A percentile compares a stretch with the other conserved stretches of the same genome.
Evolutionary conservation across 2,113 vertebrate species (phyloP).

Genomic region (Panthera uncia): DNA sequence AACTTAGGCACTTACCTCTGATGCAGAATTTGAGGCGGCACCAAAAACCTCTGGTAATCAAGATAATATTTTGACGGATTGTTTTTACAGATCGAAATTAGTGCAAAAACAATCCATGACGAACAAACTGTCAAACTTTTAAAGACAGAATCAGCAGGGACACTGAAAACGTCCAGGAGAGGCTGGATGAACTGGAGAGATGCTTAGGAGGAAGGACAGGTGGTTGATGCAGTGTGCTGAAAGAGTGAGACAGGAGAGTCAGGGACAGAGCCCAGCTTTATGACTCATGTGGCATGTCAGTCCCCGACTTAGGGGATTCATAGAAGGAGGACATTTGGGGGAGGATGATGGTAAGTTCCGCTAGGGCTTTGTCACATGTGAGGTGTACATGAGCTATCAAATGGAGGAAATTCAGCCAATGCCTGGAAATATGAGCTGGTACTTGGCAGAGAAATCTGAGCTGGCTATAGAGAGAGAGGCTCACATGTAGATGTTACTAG

Average conservation of each 20-base stretch:
- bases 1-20: background rate
- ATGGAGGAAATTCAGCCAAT: background rate
- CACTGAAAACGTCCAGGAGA: background rate
- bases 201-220: background rate
- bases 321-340: background rate
- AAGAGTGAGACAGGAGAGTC: background rate
- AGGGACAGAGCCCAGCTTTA: background rate
- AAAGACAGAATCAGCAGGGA: background rate
- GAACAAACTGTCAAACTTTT: background rate
- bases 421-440: background rate
- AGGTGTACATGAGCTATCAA: background rate
- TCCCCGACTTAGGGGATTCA: background rate
- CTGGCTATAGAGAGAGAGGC: background rate
- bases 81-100: background rate
- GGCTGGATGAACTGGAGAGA: background rate
- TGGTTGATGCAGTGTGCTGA: too few relatives aligned
- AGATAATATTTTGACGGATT: background rate
- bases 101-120: background rate
- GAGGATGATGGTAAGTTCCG: background rate
- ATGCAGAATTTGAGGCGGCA: background rate
- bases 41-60: background rate
- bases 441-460: background rate
- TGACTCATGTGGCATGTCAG: background rate
- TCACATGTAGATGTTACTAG: background rate
- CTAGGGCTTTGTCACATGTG: background rate